These are phyloP conservation scores for Halcyon badia DNA, from an alignment of 2,797 vertebrate species.

Conservation along the genomic window DNA sequence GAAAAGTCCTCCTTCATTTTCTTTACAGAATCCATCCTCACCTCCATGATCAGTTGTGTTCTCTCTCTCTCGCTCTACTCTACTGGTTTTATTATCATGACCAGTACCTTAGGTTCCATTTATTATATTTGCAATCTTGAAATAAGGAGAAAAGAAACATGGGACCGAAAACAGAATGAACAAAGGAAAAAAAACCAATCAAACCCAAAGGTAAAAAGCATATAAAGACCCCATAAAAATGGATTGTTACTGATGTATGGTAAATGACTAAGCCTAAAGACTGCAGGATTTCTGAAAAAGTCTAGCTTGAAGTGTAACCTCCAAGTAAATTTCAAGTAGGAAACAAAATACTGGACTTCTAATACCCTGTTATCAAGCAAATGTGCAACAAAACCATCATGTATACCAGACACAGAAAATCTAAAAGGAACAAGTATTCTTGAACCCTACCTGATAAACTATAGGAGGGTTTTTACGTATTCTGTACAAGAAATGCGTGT, in stretches of 20 bases:
- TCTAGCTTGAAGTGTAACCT: neutral
- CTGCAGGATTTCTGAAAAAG: neutral
- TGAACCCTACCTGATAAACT: neutral
- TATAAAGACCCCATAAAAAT: neutral
- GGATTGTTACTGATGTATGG: neutral
- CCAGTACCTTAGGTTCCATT: neutral
- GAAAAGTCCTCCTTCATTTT: neutral
- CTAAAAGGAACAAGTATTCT: neutral
- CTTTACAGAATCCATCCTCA: neutral
- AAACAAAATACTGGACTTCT: neutral
- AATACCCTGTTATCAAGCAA: neutral
- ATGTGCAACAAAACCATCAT: neutral
- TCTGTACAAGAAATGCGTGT: neutral
- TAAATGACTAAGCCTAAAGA: neutral
- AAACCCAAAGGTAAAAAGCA: neutral
- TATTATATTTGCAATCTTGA: neutral
- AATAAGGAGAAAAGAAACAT: neutral
- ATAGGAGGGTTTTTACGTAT: neutral
- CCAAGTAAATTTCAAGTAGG: neutral
- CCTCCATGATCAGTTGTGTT: neutral
- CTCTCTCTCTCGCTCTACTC: neutral
- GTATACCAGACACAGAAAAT: neutral
- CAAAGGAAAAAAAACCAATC: rapidly evolving
- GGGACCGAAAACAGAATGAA: neutral
- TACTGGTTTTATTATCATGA: neutral